A percentile compares a stretch with the other conserved stretches of the same genome.
These are phyloP conservation scores for Nemotelus nigrinus DNA, from an alignment of 2,888 invertebrate species.

Conservation along the genomic window DNA sequence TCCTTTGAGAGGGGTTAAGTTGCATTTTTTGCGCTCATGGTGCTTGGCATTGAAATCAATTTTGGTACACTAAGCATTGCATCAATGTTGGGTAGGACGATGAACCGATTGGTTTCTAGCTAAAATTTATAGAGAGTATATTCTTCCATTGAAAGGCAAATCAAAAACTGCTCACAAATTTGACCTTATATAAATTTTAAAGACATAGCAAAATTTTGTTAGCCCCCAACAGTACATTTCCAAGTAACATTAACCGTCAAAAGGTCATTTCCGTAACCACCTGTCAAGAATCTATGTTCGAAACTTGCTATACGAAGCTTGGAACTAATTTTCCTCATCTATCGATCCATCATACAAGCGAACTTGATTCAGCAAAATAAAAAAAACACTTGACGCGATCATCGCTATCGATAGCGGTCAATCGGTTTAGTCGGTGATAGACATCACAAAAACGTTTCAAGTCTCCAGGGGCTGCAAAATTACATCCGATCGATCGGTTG, in stretches of 20 bases:
- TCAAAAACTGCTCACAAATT: too few species aligned
- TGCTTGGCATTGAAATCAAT: too few species aligned
- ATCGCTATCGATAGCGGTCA: constrained; percentile 40
- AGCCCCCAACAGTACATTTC: too few species aligned
- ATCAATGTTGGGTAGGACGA: too few species aligned
- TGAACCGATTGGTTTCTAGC: too few species aligned
- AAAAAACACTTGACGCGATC: constrained; percentile 39
- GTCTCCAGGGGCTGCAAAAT: constrained; percentile 47
- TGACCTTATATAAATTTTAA: too few species aligned
- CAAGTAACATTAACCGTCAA: not conserved
- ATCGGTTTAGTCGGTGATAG: constrained; percentile 48
- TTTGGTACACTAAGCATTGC: too few species aligned
- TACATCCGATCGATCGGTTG: constrained; percentile 45
- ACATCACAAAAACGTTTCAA: constrained; percentile 48
- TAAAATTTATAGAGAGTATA: too few species aligned
- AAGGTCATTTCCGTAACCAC: constrained; percentile 37
- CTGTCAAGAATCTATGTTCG: constrained; percentile 18
- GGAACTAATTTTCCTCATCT: constrained; percentile 25
- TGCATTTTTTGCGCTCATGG: too few species aligned
- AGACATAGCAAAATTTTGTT: too few species aligned
- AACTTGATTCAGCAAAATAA: not conserved
- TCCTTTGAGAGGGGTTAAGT: too few species aligned
- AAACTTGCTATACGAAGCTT: not conserved
- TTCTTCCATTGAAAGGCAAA: too few species aligned
- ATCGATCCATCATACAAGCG: constrained; percentile 27